phyloP scores from a whole-genome alignment of 2,113 vertebrate genomes.

The Meriones unguiculatus region DNA sequence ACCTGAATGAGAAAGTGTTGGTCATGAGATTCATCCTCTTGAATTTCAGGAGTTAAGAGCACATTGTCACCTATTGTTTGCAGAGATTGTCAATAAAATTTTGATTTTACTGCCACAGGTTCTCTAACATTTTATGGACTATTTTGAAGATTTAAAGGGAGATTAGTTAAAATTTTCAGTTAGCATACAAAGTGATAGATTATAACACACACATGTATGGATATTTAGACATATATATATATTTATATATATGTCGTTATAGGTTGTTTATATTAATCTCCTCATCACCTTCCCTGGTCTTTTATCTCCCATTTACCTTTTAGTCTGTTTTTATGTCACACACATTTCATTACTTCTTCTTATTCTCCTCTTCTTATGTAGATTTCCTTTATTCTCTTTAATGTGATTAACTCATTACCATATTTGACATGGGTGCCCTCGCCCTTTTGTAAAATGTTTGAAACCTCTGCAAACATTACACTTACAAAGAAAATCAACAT shows the following conservation, averaged over 20 bases:
- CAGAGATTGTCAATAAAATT: background rate
- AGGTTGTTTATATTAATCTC: background rate
- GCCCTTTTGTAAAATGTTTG: background rate
- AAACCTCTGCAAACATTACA: background rate
- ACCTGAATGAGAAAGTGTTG: background rate
- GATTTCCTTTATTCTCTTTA: background rate
- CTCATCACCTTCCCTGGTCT: background rate
- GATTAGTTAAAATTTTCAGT: background rate
- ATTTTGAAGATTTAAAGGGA: background rate
- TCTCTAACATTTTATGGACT: background rate
- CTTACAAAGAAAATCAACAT: background rate
- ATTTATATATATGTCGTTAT: background rate
- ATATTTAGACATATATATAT: too few species aligned
- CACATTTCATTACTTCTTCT: background rate
- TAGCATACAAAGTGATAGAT: background rate
- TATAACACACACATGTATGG: background rate
- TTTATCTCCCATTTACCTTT: background rate
- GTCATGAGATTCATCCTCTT: background rate
- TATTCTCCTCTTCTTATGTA: background rate
- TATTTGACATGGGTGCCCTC: background rate
- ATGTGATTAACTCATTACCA: background rate
- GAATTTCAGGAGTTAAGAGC: too few species aligned
- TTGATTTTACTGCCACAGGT: background rate
- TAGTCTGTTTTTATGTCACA: background rate
- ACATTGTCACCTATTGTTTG: background rate